Evolutionary conservation across 2,113 vertebrate genomes (phyloP), one percentile per base, ranked within the genome.

Genomic region (Erythrolamprus reginae): DNA sequence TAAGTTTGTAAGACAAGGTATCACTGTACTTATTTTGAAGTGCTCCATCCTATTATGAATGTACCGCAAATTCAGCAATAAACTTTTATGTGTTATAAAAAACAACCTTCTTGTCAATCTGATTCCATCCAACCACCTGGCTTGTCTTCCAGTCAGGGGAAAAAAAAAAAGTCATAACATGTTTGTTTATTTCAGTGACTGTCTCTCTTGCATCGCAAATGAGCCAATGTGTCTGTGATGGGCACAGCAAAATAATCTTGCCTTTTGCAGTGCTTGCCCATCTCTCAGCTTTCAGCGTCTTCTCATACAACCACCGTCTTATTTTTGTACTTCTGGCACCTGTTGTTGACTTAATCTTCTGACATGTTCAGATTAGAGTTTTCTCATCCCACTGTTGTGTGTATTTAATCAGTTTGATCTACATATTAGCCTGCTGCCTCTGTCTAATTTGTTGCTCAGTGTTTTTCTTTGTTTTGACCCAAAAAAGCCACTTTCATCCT

Each of bases 381-480:
- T 97, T 98, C 88, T 52, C 70, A 24, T 96, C 96, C 96, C 51
- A 56, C 83, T 95, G 93, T 96, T 95, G 92, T 96, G 94, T 96
- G 95, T 96, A 96, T 97, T 96, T 98, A 98, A 98, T 98, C 97
- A 12, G 96, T 95, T 96, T 93, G 94, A 97, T 96, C 97, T 96
- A 93, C 96, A 96, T 96, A 96, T 97, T 97, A 96, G 96, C 96
- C 70, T 96, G 95, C 97, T 96, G 96, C 97, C 97, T 97, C 96
- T 93, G 95, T 96, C 96, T 97, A 97, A 98, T 98, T 98, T 98
- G 96, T 97, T 98, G 97, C 97, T 97, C 96, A 96, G 95, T 95
- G 96, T 96, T 97, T 97, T 96, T 94, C 96, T 96, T 94, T 96
- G 96, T 97, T 96, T 96, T 97, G 97, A 97, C 97, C 96, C 96